These are phyloP conservation scores for Odontesthes bonariensis DNA, from an alignment of 2,113 vertebrate genomes.

Conservation along the genomic window DNA sequence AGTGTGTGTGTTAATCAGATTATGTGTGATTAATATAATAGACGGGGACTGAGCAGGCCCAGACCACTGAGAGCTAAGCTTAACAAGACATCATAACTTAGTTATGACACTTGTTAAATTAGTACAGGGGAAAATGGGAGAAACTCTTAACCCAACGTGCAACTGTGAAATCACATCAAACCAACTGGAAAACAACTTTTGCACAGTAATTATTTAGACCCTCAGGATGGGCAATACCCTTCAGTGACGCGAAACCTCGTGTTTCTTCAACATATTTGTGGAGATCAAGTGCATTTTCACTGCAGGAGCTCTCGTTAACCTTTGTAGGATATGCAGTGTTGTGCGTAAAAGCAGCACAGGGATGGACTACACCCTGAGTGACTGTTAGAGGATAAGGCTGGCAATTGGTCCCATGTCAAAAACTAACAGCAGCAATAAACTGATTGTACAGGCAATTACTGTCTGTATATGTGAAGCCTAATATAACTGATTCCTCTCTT, in stretches of 20 bases:
- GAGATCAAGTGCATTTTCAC: conserved; percentile 6
- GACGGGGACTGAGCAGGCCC: conserved; percentile 46
- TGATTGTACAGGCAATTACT: conserved; percentile 3
- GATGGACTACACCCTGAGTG: background rate
- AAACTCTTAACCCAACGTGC: conserved; percentile 61
- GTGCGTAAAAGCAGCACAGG: conserved; percentile 5
- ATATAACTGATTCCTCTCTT: background rate
- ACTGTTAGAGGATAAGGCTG: background rate
- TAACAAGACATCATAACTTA: conserved; percentile 70
- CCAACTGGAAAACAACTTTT: conserved; percentile 26
- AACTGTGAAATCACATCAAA: conserved; percentile 52
- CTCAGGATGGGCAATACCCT: background rate
- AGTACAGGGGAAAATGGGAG: conserved; percentile 43
- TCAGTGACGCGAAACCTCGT: background rate
- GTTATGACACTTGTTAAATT: conserved; percentile 74
- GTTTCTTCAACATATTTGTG: conserved; percentile 7
- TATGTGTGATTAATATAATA: conserved; percentile 62
- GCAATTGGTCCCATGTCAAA: background rate
- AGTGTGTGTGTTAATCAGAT: conserved; percentile 65
- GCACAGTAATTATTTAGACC: conserved; percentile 27
- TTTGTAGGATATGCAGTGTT: background rate
- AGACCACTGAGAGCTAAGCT: conserved; percentile 66
- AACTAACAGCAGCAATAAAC: conserved; percentile 6
- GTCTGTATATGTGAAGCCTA: background rate
- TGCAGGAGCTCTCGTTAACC: background rate